A percentile compares a stretch with the other conserved stretches of the same genome.
Conservation (phyloP, 2,888 invertebrate species). For the Tipula lateralis region DNA sequence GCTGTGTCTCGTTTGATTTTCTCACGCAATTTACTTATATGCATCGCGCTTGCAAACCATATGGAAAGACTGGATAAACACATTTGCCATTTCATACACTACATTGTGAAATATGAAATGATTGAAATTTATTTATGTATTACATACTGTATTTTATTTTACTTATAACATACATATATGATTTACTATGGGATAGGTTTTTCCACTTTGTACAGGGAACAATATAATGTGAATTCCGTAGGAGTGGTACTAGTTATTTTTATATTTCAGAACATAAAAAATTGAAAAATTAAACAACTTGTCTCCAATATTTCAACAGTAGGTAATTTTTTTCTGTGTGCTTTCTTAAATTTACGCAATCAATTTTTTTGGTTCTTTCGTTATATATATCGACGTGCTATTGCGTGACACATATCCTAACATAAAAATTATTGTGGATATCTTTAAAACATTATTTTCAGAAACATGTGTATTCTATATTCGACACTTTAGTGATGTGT, state of each 20-base stretch:
- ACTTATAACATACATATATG: neutral
- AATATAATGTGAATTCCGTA: neutral
- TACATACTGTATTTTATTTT: neutral
- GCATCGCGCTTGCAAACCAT: neutral
- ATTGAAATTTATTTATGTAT: neutral
- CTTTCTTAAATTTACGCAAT: constrained; percentile 1
- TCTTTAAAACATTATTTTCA: neutral
- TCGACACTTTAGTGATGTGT: neutral
- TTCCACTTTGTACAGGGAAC: neutral
- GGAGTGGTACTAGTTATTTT: constrained; percentile 11
- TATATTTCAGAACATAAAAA: neutral
- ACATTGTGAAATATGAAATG: neutral
- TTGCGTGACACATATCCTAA: neutral
- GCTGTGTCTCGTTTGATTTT: neutral
- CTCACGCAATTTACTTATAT: neutral
- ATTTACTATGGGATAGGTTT: neutral
- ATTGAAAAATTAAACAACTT: neutral
- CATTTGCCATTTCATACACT: neutral
- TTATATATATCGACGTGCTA: neutral
- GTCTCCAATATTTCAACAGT: constrained; percentile 24
- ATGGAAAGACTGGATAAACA: neutral
- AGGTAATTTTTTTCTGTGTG: neutral
- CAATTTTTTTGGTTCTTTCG: neutral
- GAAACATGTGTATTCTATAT: neutral
- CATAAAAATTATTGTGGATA: constrained; percentile 1